These are phyloP conservation scores for Menidia beryllina DNA, from an alignment of 2,113 vertebrate genomes.

Conservation along the genomic window DNA sequence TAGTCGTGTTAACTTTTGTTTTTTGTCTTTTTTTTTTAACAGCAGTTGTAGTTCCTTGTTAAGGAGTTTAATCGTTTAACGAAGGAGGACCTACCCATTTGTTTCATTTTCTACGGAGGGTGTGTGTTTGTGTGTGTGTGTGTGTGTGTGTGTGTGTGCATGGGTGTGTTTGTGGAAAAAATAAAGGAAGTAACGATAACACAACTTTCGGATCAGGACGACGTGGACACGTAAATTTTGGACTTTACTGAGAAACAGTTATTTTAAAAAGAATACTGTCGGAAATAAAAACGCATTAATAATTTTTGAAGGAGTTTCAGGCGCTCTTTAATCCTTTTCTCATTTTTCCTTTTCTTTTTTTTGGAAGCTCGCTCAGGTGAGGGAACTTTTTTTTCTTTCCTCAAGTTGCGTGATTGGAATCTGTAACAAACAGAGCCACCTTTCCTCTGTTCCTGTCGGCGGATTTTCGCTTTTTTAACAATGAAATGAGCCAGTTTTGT, in stretches of 20 bases:
- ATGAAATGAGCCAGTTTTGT: slow-evolving; percentile 31
- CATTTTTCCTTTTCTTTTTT: neutral
- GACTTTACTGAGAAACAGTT: neutral
- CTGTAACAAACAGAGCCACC: neutral
- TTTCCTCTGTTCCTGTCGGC: neutral
- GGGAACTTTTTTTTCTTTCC: neutral
- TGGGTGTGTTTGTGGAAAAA: slow-evolving; percentile 12
- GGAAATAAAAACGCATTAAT: neutral
- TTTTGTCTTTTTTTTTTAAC: neutral
- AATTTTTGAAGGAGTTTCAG: neutral
- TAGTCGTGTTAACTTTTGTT: neutral
- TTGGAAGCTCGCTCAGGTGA: slow-evolving; percentile 34
- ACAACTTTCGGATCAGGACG: slow-evolving; percentile 29
- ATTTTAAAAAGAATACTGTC: neutral
- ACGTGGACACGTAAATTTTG: slow-evolving; percentile 25
- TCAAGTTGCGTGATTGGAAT: slow-evolving; percentile 21
- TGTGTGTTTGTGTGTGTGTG: neutral
- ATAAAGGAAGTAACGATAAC: slow-evolving; percentile 71
- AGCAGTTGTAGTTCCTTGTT: neutral
- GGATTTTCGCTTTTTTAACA: neutral
- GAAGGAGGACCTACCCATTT: neutral
- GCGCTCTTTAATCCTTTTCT: slow-evolving; percentile 10
- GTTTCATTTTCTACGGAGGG: slow-evolving; percentile 16
- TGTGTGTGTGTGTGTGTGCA: neutral
- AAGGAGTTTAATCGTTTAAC: neutral